These are phyloP conservation scores for Liolophura sinensis DNA, from an alignment of 1,140 invertebrate species.

Conservation along the genomic window DNA sequence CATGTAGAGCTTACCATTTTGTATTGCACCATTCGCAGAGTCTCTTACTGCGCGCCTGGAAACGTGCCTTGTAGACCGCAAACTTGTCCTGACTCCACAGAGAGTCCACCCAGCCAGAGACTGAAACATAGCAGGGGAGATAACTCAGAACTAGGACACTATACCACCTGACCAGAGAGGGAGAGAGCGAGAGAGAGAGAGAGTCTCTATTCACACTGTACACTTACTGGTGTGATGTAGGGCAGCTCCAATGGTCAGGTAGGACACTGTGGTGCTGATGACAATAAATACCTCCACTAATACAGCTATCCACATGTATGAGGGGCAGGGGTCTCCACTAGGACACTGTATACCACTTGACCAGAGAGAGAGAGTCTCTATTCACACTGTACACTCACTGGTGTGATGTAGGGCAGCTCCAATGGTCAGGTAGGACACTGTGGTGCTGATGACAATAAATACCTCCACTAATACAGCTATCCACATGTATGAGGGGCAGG, in stretches of 20 bases:
- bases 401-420: slow-evolving; percentile 53
- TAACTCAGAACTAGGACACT: no score
- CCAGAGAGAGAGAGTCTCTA: no score
- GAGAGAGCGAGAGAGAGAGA: no score
- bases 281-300: slow-evolving; percentile 52
- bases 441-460: slow-evolving; percentile 54
- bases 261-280: slow-evolving; percentile 54
- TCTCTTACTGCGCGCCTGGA: slow-evolving; percentile 20
- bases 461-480: slow-evolving; percentile 49
- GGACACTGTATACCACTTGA: no score
- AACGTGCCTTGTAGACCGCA: slow-evolving; percentile 16
- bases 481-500: slow-evolving; percentile 45
- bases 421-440: slow-evolving; percentile 52
- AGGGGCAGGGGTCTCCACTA: slow-evolving; percentile 26
- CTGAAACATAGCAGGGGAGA: slow-evolving; percentile 13
- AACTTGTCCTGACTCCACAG: slow-evolving; percentile 24
- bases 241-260: slow-evolving; percentile 48
- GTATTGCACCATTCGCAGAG: slow-evolving; percentile 16
- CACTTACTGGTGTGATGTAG: slow-evolving; percentile 54
- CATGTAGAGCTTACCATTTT: slow-evolving; percentile 24
- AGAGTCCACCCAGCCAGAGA: slow-evolving; percentile 31
- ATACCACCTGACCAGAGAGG: no score
- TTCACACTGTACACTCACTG: slow-evolving; percentile 33
- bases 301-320: slow-evolving; percentile 46
- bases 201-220: no score